phyloP scores from a whole-genome alignment of 2,113 vertebrate genomes.

The Callocephalon fimbriatum region DNA sequence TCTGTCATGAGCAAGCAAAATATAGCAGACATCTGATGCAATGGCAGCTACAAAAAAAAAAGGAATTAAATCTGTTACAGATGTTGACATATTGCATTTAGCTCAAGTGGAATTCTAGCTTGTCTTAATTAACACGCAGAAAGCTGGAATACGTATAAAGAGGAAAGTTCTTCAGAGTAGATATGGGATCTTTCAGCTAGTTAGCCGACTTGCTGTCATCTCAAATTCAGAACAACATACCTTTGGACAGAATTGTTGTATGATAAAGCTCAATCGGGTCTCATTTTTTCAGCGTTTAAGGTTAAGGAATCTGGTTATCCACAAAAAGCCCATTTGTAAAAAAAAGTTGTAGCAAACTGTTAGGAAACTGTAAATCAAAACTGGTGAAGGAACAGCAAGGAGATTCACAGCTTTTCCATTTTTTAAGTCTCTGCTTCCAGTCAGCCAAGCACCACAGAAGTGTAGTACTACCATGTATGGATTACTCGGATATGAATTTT shows the following conservation, averaged over 20 bases:
- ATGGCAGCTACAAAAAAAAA: not conserved
- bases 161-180: not conserved
- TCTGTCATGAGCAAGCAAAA: not conserved
- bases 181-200: not conserved
- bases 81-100: constrained; percentile 26
- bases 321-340: not conserved
- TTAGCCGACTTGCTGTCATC: not conserved
- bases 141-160: not conserved
- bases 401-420: not conserved
- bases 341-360: not conserved
- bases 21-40: not conserved
- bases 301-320: not conserved
- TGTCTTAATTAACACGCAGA: constrained; percentile 7
- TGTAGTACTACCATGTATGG: not conserved
- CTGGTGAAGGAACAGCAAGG: not conserved
- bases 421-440: not conserved
- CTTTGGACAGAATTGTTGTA: not conserved
- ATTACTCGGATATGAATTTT: not conserved
- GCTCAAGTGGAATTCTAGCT: not conserved
- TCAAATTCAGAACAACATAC: not conserved
- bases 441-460: not conserved
- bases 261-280: not conserved
- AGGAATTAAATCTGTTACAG: not conserved
- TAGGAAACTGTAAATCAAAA: not conserved
- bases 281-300: not conserved